Evolutionary conservation across 2,888 invertebrate species (phyloP), one percentile per base, ranked within the genome.

Genomic region (Teinopalpus imperialis): DNA sequence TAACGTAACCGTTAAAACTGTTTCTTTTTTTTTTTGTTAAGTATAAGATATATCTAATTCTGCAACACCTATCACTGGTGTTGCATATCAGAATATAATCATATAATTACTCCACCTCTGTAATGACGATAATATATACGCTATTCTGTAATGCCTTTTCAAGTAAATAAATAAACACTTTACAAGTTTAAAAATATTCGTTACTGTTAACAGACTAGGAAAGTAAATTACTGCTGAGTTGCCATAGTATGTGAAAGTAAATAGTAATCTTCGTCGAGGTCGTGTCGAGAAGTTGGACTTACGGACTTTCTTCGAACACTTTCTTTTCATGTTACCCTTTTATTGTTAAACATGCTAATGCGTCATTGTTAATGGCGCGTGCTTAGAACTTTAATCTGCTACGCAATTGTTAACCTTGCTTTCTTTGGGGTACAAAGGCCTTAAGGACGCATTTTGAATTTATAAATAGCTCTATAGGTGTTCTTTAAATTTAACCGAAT

Each of bases 291-390:
- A 27, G 29, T 36, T 21, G n/a, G 29, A 9, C 10, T 18, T 7
- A 23, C 40, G 34, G 14, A 41, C 46, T 46, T 46, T 46, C 46
- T 35, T 46, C 29, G 20, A 14, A 29, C 35, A 46, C 46, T 46
- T 46, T 46, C 46, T 23, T 46, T 41, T 26, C 29, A 23, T 10
- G 40, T 29, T 32, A 46, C 9, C 34, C 27, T 35, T 35, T 35
- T 27, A 40, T 40, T 40, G 39, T 39, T 9, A 18, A 2, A 45
- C 32, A 46, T 46, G 40, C 34, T 40, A 40, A 40, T 46, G 34
- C 40, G 23, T 40, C 40, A 46, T 46, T 40, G 45, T 41, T 21
- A 7, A 29, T n/a, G 21, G 23, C 6, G 40, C 40, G 40, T 41
- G 40, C 27, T 35, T 21, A 27, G 32, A 39, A 32, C 26, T 8